Conservation (phyloP, 2,888 invertebrate genomes). For the Latrodectus hesperus region DNA sequence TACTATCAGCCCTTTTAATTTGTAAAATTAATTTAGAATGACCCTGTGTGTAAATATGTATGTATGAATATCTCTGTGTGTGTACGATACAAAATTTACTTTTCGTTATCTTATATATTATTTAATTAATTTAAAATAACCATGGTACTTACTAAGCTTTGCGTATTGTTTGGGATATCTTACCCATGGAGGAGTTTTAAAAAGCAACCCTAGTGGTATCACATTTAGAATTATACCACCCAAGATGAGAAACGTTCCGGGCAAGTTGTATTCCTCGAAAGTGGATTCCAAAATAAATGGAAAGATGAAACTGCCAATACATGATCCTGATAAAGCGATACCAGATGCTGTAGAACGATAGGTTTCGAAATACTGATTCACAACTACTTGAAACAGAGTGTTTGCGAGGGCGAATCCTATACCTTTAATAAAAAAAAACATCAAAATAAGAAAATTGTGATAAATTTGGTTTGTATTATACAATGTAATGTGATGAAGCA, state of each 20-base stretch:
- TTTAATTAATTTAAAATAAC: too few relatives aligned
- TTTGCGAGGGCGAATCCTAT: slow-evolving; percentile 41
- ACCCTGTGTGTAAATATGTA: too few relatives aligned
- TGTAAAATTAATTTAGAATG: too few relatives aligned
- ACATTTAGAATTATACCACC: slow-evolving; percentile 49
- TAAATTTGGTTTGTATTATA: too few relatives aligned
- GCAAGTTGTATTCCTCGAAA: slow-evolving; percentile 23
- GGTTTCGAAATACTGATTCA: slow-evolving; percentile 48
- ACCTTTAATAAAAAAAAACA: slow-evolving; percentile 10
- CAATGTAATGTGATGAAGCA: too few relatives aligned
- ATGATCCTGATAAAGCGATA: slow-evolving; percentile 45
- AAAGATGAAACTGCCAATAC: slow-evolving; percentile 42
- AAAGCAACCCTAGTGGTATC: slow-evolving; percentile 26
- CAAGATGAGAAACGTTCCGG: slow-evolving; percentile 43
- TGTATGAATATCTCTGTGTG: too few relatives aligned
- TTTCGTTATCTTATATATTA: too few relatives aligned
- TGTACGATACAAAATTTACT: too few relatives aligned
- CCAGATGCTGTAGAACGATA: slow-evolving; percentile 51
- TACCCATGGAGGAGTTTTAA: slow-evolving; percentile 34
- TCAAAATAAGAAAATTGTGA: not conserved
- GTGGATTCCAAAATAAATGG: slow-evolving; percentile 44
- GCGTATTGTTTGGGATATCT: slow-evolving; percentile 27
- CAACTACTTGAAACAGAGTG: slow-evolving; percentile 43
- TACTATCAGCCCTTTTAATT: too few relatives aligned
- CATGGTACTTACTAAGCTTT: slow-evolving; percentile 13